Conservation (phyloP, 2,113 vertebrate genomes). For the Ptilonorhynchus violaceus region DNA sequence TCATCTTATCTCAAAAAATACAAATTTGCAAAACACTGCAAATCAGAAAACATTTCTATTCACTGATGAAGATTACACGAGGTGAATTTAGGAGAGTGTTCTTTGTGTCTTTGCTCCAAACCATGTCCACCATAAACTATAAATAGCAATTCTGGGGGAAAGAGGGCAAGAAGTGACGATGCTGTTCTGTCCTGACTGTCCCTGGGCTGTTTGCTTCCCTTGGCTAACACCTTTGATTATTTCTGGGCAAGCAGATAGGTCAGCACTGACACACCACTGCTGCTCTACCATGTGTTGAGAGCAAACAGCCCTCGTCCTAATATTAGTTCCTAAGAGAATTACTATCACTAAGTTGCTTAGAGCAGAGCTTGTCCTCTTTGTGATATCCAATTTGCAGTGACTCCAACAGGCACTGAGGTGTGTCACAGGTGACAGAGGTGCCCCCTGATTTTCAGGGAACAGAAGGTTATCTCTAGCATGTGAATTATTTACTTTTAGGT, state of each 20-base stretch:
- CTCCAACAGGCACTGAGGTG: background rate
- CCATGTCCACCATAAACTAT: background rate
- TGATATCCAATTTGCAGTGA: background rate
- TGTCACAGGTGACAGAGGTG: background rate
- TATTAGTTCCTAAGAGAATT: slow-evolving; percentile 22
- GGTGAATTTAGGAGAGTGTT: background rate
- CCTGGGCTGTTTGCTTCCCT: background rate
- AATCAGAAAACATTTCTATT: background rate
- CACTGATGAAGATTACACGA: background rate
- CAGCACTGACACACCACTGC: slow-evolving; percentile 4
- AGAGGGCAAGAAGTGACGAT: background rate
- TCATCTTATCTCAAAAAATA: background rate
- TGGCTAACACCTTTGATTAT: slow-evolving; percentile 2
- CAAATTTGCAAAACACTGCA: background rate
- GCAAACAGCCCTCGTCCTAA: background rate
- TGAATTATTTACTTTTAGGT: background rate
- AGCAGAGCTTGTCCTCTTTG: background rate
- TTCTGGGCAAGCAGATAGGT: background rate
- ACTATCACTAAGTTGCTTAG: slow-evolving; percentile 23
- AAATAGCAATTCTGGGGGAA: background rate
- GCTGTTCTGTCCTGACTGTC: background rate
- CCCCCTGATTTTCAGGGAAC: background rate
- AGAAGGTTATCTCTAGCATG: background rate
- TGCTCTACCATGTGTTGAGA: background rate
- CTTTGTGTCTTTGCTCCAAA: background rate